Evolutionary conservation across 1,140 invertebrate species (phyloP), one percentile per base, ranked within the genome.

Genomic region (Euura saliciscinereae): DNA sequence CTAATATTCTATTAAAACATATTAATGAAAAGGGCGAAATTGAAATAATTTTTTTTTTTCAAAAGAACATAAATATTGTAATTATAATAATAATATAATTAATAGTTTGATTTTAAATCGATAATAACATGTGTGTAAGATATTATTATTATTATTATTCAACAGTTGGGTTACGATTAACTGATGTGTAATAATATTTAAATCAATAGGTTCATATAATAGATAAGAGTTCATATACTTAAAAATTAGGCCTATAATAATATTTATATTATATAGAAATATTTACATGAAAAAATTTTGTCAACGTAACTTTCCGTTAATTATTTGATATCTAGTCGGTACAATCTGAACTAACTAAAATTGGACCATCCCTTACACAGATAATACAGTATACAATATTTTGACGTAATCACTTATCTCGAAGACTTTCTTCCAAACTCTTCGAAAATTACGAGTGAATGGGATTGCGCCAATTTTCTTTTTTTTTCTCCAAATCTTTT

Each of bases 231-330:
- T 11, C 10, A 13, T 42, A 83, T 74, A 28, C 78, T 82, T 85
- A 85, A 71, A 80, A 84, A 84, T 85, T 80, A 83, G 80, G 79
- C 82, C 80, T 84, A 81, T 79, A 59, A 83, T 78, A 74, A 28
- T 59, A 59, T 59, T 59, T 59, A n/a, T 59, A 73, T 59, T 78
- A 81, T 81, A 78, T 78, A 81, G 80, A 78, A 78, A 77, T 85
- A 85, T 85, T 78, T 85, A 85, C 82, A 85, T 80, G 79, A 79
- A 83, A 28, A 59, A 83, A 79, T 84, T 28, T 28, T 28, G 28
- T 28, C 80, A 85, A 84, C 83, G 83, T 83, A 85, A 85, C 82
- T 83, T 85, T 78, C 78, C 79, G 81, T 85, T 80, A 78, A 80
- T 81, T 78, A 28, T 28, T 71, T 28, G 28, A 28, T 59, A 59